Conservation (phyloP, 2,113 vertebrate genomes). For the Macheiramphus alcinus region DNA sequence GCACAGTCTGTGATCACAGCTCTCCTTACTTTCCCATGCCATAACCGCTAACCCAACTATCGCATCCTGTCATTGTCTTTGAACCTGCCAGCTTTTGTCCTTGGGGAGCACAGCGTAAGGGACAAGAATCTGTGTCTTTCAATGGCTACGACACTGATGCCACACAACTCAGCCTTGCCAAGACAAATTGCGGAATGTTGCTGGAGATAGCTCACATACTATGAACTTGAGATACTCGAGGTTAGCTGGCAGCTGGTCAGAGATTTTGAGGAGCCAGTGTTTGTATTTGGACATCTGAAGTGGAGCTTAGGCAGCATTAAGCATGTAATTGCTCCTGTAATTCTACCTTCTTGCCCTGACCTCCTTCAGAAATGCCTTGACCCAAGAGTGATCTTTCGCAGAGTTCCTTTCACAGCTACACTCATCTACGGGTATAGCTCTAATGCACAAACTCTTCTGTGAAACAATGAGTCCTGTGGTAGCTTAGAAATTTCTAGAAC, state of each 20-base stretch:
- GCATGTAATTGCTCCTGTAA: background rate
- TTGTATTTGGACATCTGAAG: background rate
- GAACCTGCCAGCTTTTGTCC: background rate
- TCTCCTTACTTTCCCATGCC: background rate
- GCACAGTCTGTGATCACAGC: background rate
- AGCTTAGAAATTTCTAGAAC: background rate
- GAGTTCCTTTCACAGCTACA: background rate
- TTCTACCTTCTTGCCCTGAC: background rate
- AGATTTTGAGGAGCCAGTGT: background rate
- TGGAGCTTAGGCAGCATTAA: background rate
- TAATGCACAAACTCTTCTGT: background rate
- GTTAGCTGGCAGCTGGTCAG: background rate
- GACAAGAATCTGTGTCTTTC: accelerated
- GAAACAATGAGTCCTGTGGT: background rate
- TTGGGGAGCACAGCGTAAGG: background rate
- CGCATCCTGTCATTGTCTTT: accelerated
- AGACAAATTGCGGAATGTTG: background rate
- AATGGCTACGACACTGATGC: background rate
- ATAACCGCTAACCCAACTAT: background rate
- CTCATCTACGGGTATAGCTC: background rate
- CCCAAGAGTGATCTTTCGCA: background rate
- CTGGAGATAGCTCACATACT: background rate
- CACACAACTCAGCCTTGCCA: background rate
- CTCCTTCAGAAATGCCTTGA: background rate
- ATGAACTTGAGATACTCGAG: background rate